Evolutionary conservation across 2,888 invertebrate species (phyloP).

Genomic region (Acanthosepion esculentum): DNA sequence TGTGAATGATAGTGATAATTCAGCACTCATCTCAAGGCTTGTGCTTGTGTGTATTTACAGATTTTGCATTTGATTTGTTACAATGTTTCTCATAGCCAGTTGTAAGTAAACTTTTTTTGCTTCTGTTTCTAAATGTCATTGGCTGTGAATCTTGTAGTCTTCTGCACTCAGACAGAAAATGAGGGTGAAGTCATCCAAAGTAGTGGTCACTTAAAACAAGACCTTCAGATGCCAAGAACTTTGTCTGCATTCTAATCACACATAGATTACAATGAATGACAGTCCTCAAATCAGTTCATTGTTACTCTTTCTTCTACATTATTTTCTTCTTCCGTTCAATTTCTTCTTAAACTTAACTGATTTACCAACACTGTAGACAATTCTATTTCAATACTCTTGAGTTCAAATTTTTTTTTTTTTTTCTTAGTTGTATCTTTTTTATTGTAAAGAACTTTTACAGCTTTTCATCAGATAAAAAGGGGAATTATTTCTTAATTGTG

Average conservation of each 20-base stretch:
- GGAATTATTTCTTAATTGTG: not conserved
- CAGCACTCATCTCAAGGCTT: not conserved
- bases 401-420: not conserved
- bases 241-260: not conserved
- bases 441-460: not conserved
- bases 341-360: no score
- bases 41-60: not conserved
- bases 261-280: not conserved
- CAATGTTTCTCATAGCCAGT: not conserved
- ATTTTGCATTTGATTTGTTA: not conserved
- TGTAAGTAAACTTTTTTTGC: not conserved
- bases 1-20: not conserved
- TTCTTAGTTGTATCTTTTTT: not conserved
- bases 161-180: not conserved
- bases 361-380: not conserved
- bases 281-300: not conserved
- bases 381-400: not conserved
- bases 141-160: not conserved
- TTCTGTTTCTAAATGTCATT: not conserved
- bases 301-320: not conserved
- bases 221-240: slow-evolving; percentile 18
- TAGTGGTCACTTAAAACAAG: not conserved
- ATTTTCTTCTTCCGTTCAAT: not conserved
- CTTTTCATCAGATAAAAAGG: not conserved
- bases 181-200: not conserved